These are phyloP conservation scores for Patiria miniata DNA, from an alignment of 35 echinoderm and acorn worm species.

Conservation along the genomic window DNA sequence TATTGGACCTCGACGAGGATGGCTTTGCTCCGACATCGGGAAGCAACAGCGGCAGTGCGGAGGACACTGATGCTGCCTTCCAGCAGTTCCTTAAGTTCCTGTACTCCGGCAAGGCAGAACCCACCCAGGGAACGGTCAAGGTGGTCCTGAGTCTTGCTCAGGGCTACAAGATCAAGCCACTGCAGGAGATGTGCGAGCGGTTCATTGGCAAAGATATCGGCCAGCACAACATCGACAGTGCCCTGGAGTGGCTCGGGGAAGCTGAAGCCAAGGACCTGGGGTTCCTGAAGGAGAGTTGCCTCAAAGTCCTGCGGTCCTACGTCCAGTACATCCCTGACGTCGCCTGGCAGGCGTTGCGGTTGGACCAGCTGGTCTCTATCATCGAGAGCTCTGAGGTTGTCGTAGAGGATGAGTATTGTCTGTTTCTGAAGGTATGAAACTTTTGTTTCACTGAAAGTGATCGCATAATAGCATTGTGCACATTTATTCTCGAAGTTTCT, in stretches of 20 bases:
- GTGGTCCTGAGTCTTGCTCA: conserved; percentile 47
- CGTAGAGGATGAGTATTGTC: conserved; percentile 51
- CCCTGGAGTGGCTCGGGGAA: background rate
- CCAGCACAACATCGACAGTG: conserved; percentile 12
- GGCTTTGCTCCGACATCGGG: background rate
- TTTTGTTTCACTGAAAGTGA: too few relatives aligned
- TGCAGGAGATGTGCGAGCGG: conserved; percentile 44
- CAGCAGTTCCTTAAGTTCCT: conserved; percentile 54
- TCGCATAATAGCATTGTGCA: too few relatives aligned
- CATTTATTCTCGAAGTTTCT: too few relatives aligned
- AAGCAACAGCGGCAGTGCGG: conserved; percentile 1
- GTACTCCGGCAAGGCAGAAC: conserved; percentile 55
- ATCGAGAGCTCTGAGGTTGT: conserved; percentile 61
- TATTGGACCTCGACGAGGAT: background rate
- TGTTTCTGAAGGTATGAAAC: background rate
- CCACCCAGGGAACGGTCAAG: conserved; percentile 35
- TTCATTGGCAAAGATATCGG: conserved; percentile 53
- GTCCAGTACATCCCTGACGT: conserved; percentile 38
- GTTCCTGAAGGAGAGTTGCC: conserved; percentile 11
- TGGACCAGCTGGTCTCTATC: conserved; percentile 19
- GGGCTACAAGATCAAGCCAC: conserved; percentile 44
- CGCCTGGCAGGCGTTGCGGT: conserved; percentile 6
- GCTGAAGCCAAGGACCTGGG: conserved; percentile 4
- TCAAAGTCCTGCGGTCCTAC: conserved; percentile 42
- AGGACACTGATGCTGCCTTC: conserved; percentile 37